phyloP scores from a whole-genome alignment of 2,113 vertebrate genomes.

The Aphelocoma coerulescens region DNA sequence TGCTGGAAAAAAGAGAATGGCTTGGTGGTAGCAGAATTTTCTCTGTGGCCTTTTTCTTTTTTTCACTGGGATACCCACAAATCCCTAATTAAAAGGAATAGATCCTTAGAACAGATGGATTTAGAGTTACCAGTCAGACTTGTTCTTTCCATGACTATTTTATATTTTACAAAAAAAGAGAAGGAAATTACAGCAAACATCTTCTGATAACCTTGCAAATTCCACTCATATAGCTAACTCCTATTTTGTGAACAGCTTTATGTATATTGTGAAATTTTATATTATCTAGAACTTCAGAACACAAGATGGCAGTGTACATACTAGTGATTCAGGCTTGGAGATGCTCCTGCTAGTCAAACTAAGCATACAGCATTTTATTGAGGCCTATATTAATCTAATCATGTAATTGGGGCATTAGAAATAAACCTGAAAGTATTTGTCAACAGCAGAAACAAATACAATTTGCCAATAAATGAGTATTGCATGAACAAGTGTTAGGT shows the following conservation, averaged over 20 bases:
- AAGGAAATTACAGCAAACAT: background rate
- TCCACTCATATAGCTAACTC: background rate
- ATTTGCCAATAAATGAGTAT: conserved; percentile 21
- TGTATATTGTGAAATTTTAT: background rate
- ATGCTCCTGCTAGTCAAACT: background rate
- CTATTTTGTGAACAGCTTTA: background rate
- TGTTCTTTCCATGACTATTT: background rate
- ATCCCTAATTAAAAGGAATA: background rate
- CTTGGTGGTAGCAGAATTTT: background rate
- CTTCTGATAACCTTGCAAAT: background rate
- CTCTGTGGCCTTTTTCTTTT: background rate
- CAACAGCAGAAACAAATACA: background rate
- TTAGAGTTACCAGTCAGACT: background rate
- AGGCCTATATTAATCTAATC: background rate
- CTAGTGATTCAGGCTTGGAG: background rate
- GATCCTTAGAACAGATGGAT: background rate
- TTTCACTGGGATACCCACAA: background rate
- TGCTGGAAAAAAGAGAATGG: background rate
- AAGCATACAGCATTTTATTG: background rate
- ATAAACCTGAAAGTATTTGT: conserved; percentile 20
- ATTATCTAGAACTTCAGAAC: conserved; percentile 18
- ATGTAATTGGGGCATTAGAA: background rate
- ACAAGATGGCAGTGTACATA: conserved; percentile 56
- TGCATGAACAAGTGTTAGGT: conserved; percentile 51
- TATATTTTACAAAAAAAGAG: background rate